Conservation (phyloP, 2,113 vertebrate genomes). For the Atractosteus spatula region DNA sequence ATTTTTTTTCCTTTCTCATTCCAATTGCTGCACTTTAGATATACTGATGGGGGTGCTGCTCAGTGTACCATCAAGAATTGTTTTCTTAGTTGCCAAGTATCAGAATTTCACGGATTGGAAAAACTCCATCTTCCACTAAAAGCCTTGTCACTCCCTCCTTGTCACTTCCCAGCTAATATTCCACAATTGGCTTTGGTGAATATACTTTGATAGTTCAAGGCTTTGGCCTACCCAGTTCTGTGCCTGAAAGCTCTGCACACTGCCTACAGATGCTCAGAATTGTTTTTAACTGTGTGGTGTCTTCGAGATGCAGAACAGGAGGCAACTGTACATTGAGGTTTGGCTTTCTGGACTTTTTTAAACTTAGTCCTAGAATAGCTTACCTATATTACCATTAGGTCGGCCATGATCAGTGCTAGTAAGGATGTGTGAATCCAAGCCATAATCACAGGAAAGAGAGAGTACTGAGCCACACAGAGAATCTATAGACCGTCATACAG, state of each 20-base stretch:
- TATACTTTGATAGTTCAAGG: slow-evolving; percentile 54
- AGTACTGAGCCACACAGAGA: too few relatives aligned
- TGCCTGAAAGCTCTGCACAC: slow-evolving; percentile 44
- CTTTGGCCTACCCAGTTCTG: slow-evolving; percentile 57
- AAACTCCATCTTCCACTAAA: slow-evolving; percentile 54
- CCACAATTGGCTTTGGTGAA: slow-evolving; percentile 71
- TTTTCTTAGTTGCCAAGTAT: slow-evolving; percentile 67
- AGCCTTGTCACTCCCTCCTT: slow-evolving; percentile 51
- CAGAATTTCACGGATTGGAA: slow-evolving; percentile 68
- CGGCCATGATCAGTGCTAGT: too few relatives aligned
- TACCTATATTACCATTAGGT: too few relatives aligned
- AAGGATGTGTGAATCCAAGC: too few relatives aligned
- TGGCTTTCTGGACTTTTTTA: too few relatives aligned
- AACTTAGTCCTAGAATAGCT: too few relatives aligned
- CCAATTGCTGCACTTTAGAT: slow-evolving; percentile 43
- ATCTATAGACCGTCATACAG: too few relatives aligned
- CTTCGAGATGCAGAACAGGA: background rate
- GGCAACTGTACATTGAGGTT: too few relatives aligned
- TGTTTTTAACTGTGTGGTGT: slow-evolving; percentile 20
- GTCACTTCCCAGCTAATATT: slow-evolving; percentile 64
- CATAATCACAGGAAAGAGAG: too few relatives aligned
- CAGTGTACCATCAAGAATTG: slow-evolving; percentile 65
- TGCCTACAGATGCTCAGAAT: slow-evolving; percentile 38
- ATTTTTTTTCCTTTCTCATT: slow-evolving; percentile 36
- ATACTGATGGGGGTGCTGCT: slow-evolving; percentile 54